Base-by-base conservation (phyloP, 2,113 vertebrate genomes). In the Copsychus sechellarum region DNA sequence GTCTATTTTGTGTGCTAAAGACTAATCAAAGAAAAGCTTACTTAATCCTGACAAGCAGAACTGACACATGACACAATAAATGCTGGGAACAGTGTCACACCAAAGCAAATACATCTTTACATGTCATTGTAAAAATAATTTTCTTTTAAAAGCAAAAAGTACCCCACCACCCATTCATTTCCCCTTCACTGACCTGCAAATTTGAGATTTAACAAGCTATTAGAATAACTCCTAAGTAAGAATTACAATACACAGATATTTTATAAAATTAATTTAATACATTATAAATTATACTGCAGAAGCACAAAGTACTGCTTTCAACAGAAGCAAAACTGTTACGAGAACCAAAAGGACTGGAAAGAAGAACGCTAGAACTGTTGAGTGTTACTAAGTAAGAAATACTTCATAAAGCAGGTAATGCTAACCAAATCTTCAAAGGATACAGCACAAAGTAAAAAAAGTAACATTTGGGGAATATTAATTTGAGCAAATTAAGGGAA, bases 11-110 rank as follows among this genome's bases (percentile, higher is more conserved):
- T 56, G 67, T 26, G 50, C 69, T 72, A 21, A 87, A 91, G 74
- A 77, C 60, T 93, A 89, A 87, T 54, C 50, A 90, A 43, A 93
- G 60, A 90, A 94, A 95, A 86, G 65, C 69, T 65, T 64, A 67
- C 67, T 86, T 90, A 86, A 96, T 86, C 61, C 73, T 72, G 60
- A 84, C 80, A 83, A 45, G 69, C 17, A 92, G 31, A 86, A 81
- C 76, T 90, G 69, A 88, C 69, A 57, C 11, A 78, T 4, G 36
- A 95, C 60, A 86, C 79, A 78, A 80, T 34, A 94, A 86, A 86
- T 53, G 48, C 61, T 76, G n/a, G 25, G 31, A 87, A 84, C 2
- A 74, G 22, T 69, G 48, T 74, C 81, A 86, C 92, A 71, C 25
- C 65, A 56, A 86, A 81, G 36, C 60, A 86, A 91, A 81, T 16